Evolutionary conservation across 2,113 vertebrate genomes (phyloP).

Genomic region (Lophura nycthemera): DNA sequence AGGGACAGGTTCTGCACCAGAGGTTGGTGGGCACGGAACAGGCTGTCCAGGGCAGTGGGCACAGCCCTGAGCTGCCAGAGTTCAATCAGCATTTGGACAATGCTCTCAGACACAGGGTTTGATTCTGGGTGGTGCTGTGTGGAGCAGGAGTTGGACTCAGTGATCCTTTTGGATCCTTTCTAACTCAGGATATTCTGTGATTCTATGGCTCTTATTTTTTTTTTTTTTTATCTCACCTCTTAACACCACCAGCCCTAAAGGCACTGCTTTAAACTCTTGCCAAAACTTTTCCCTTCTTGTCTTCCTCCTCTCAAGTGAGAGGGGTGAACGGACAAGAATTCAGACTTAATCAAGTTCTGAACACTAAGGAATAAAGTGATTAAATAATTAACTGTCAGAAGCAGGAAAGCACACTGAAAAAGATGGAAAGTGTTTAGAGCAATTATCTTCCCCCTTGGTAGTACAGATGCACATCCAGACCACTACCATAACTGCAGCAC

Average conservation of each 20-base stretch:
- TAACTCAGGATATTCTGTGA: too few relatives aligned
- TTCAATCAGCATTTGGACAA: too few relatives aligned
- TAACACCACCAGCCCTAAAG: neutral
- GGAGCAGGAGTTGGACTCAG: neutral
- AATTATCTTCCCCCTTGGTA: neutral
- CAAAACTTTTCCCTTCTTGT: neutral
- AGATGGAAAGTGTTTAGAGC: neutral
- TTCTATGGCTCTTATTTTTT: neutral
- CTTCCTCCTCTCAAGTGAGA: neutral
- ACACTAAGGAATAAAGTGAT: neutral
- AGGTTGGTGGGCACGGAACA: too few relatives aligned
- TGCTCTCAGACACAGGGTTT: too few relatives aligned
- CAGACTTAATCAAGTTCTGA: neutral
- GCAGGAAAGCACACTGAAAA: neutral
- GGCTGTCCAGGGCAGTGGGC: too few relatives aligned
- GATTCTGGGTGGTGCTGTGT: too few relatives aligned
- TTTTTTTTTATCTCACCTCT: neutral
- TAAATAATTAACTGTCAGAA: neutral
- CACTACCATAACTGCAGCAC: neutral
- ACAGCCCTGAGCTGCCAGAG: too few relatives aligned
- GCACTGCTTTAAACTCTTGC: neutral
- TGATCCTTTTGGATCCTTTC: neutral
- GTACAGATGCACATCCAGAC: accelerated
- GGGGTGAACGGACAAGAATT: neutral
- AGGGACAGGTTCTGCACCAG: too few relatives aligned